These are phyloP conservation scores for Odontocerum albicorne DNA, from an alignment of 2,888 invertebrate genomes.

Conservation along the genomic window DNA sequence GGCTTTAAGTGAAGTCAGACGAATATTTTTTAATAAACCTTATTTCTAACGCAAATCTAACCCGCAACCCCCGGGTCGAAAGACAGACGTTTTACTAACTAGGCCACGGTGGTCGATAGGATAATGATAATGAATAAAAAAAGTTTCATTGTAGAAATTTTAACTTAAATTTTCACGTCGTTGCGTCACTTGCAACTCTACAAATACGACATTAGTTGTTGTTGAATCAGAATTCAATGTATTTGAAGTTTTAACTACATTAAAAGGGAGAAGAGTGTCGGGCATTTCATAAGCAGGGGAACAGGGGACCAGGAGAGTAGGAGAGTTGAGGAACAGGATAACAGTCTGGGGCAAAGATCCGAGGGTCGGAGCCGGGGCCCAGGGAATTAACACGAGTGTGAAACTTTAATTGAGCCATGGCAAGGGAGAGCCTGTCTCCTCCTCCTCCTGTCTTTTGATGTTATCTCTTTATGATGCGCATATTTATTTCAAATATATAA, in stretches of 20 bases:
- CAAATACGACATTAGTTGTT: too few relatives aligned
- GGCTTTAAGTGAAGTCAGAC: too few relatives aligned
- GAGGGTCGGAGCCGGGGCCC: conserved; percentile 19
- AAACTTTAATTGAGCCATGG: conserved; percentile 37
- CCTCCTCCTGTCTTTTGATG: conserved; percentile 35
- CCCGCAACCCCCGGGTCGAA: too few relatives aligned
- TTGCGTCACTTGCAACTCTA: too few relatives aligned
- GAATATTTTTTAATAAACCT: too few relatives aligned
- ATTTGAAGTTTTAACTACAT: conserved; percentile 24
- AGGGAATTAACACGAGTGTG: conserved; percentile 37
- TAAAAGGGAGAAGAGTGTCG: conserved; percentile 39
- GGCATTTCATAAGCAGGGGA: conserved; percentile 31
- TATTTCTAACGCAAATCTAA: too few relatives aligned
- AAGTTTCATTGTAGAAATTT: too few relatives aligned
- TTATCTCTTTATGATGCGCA: conserved; percentile 36
- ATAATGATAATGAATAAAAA: too few relatives aligned
- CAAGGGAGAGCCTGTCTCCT: conserved; percentile 32
- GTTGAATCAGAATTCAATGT: conserved; percentile 3
- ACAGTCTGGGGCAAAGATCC: background rate
- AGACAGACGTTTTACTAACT: too few relatives aligned
- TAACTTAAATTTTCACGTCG: too few relatives aligned
- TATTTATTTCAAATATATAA: conserved; percentile 35
- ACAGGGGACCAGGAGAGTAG: conserved; percentile 6
- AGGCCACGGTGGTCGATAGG: too few relatives aligned
- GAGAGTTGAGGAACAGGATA: too few relatives aligned